These are phyloP conservation scores for Brachypterus glaber DNA, from an alignment of 2,888 invertebrate genomes.

Conservation along the genomic window DNA sequence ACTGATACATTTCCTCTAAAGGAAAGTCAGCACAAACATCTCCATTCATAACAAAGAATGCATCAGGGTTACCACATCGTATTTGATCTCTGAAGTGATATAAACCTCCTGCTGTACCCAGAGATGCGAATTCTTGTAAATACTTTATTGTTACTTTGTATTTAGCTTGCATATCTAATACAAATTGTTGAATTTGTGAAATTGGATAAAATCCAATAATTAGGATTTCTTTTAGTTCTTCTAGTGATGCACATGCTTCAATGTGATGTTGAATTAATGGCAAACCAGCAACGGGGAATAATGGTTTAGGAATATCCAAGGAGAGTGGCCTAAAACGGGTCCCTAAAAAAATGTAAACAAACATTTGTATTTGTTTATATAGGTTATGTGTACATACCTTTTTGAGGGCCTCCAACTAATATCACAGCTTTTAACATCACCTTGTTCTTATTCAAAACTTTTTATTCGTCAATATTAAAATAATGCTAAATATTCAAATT, in stretches of 20 bases:
- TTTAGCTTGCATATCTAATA: slow-evolving; percentile 73
- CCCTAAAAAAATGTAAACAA: slow-evolving; percentile 50
- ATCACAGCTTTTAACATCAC: slow-evolving; percentile 14
- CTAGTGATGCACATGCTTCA: slow-evolving; percentile 76
- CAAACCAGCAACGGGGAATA: slow-evolving; percentile 93
- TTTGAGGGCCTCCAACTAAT: slow-evolving; percentile 87
- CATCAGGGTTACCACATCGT: slow-evolving; percentile 73
- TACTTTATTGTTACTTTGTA: slow-evolving; percentile 80
- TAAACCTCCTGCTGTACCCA: slow-evolving; percentile 95
- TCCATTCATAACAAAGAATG: slow-evolving; percentile 92
- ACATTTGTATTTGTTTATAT: slow-evolving; percentile 3
- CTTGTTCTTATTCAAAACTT: too few relatives aligned
- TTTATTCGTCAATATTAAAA: too few relatives aligned
- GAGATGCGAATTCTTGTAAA: slow-evolving; percentile 86
- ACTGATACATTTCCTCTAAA: slow-evolving; percentile 67
- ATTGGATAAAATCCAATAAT: slow-evolving; percentile 89
- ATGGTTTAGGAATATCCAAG: slow-evolving; percentile 92
- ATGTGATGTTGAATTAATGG: slow-evolving; percentile 97
- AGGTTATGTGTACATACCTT: slow-evolving; percentile 52
- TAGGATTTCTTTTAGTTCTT: slow-evolving; percentile 79
- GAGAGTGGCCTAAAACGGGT: slow-evolving; percentile 95
- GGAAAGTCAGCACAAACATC: slow-evolving; percentile 98
- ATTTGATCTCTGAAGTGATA: slow-evolving; percentile 97
- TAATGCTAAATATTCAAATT: too few relatives aligned
- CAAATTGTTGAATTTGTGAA: slow-evolving; percentile 76